Percentiles rank a stretch among this genome's conserved stretches.
These are phyloP conservation scores for Vipera ursinii DNA, from an alignment of 2,797 vertebrate species.

Conservation along the genomic window DNA sequence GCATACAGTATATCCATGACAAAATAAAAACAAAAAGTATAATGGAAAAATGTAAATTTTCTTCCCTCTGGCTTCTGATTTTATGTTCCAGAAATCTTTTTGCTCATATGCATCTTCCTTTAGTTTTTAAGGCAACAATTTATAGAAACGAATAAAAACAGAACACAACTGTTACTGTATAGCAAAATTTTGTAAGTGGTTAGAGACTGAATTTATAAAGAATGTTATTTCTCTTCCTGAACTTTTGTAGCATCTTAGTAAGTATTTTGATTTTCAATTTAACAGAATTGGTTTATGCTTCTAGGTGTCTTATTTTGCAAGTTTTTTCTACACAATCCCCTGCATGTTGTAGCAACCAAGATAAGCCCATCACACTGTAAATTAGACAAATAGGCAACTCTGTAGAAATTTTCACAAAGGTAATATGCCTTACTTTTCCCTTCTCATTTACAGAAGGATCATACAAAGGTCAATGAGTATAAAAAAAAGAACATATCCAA, in stretches of 20 bases:
- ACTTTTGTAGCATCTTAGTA: fast-evolving
- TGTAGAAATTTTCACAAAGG: constrained; percentile 57
- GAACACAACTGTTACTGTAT: neutral
- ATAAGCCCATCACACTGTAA: constrained; percentile 66
- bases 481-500: constrained; percentile 66
- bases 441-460: constrained; percentile 36
- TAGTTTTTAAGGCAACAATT: neutral
- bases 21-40: constrained; percentile 27
- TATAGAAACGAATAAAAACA: neutral
- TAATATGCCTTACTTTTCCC: constrained; percentile 42
- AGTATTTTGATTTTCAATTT: constrained; percentile 9
- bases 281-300: constrained; percentile 31
- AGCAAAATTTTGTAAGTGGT: neutral
- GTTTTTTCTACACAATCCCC: constrained; percentile 57
- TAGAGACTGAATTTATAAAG: neutral
- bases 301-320: constrained; percentile 51
- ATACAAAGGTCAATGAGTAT: constrained; percentile 66
- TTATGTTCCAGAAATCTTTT: constrained; percentile 16
- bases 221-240: neutral
- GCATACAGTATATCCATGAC: constrained; percentile 3
- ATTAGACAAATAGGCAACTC: constrained; percentile 68
- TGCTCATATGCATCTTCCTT: neutral
- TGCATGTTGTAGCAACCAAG: constrained; percentile 51
- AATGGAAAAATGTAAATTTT: constrained; percentile 7
- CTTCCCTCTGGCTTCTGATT: neutral